Percentiles rank a stretch among this genome's conserved stretches.
Evolutionary conservation across 2,797 vertebrate species (phyloP).

Genomic region (Gallinago solitaria): DNA sequence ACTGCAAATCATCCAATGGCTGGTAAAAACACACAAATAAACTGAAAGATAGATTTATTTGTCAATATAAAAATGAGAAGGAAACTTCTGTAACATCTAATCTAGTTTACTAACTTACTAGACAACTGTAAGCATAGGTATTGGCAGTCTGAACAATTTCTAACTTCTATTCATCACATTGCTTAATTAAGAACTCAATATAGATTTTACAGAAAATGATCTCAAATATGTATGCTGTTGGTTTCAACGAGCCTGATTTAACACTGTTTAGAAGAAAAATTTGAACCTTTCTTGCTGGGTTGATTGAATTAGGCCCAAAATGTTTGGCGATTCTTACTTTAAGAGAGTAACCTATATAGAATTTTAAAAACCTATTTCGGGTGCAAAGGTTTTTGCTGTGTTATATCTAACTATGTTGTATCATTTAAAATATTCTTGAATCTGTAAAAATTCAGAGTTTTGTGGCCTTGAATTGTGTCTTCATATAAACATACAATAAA

Average conservation of each 20-base stretch:
- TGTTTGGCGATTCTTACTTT: background rate
- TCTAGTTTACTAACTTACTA: background rate
- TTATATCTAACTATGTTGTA: background rate
- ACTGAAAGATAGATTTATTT: background rate
- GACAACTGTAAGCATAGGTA: background rate
- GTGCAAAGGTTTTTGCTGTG: background rate
- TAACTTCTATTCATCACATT: background rate
- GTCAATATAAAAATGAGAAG: background rate
- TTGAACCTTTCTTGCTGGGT: background rate
- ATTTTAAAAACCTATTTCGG: background rate
- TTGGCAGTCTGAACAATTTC: background rate
- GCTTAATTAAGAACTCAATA: no score
- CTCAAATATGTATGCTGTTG: background rate
- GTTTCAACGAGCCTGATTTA: background rate
- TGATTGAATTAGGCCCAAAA: background rate
- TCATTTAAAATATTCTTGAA: background rate
- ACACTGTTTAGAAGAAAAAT: background rate
- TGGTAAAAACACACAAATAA: conserved; percentile 80
- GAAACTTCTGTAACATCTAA: background rate
- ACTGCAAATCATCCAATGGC: conserved; percentile 88
- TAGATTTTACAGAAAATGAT: no score
- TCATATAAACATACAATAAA: background rate
- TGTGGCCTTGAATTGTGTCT: background rate
- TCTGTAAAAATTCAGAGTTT: background rate
- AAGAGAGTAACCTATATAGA: background rate